A percentile compares a stretch with the other conserved stretches of the same genome.
These are phyloP conservation scores for Brachyalestes nurse DNA, from an alignment of 2,797 vertebrate genomes.

Conservation along the genomic window DNA sequence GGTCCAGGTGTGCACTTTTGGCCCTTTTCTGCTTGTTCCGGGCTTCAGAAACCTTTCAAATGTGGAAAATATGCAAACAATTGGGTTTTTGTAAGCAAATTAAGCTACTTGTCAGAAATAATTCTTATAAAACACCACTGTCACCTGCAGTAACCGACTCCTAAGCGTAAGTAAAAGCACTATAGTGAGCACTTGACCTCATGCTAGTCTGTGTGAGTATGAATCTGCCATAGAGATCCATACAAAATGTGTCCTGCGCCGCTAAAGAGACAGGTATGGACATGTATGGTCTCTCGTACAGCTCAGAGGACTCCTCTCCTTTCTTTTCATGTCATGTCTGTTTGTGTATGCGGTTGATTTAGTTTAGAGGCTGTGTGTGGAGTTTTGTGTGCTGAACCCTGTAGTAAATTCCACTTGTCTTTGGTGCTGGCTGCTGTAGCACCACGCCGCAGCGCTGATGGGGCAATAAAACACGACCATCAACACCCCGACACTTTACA, in stretches of 20 bases:
- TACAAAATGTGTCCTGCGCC: background rate
- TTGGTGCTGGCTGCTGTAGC: background rate
- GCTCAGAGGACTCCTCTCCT: slow-evolving; percentile 13
- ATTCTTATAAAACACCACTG: no score
- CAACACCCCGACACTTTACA: slow-evolving; percentile 26
- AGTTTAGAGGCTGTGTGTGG: slow-evolving; percentile 17
- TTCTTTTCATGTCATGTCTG: slow-evolving; percentile 18
- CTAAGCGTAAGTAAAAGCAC: background rate
- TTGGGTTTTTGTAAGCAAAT: no score
- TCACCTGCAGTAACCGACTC: no score
- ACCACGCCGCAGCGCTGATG: background rate
- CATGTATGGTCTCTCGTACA: background rate
- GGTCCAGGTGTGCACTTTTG: no score
- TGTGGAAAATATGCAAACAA: no score
- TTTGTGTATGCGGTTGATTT: slow-evolving; percentile 20
- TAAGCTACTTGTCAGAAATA: no score
- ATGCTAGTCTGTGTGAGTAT: background rate
- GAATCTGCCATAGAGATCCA: background rate
- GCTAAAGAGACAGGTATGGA: slow-evolving; percentile 18
- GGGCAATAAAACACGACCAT: slow-evolving; percentile 43
- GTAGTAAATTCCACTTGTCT: slow-evolving; percentile 5
- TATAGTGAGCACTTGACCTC: background rate
- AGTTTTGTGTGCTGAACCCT: background rate
- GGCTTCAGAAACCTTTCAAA: no score
- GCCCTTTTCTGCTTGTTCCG: no score